These are phyloP conservation scores for Telmatochromis brachygnathus DNA, from an alignment of 2,113 vertebrate species.

Conservation along the genomic window DNA sequence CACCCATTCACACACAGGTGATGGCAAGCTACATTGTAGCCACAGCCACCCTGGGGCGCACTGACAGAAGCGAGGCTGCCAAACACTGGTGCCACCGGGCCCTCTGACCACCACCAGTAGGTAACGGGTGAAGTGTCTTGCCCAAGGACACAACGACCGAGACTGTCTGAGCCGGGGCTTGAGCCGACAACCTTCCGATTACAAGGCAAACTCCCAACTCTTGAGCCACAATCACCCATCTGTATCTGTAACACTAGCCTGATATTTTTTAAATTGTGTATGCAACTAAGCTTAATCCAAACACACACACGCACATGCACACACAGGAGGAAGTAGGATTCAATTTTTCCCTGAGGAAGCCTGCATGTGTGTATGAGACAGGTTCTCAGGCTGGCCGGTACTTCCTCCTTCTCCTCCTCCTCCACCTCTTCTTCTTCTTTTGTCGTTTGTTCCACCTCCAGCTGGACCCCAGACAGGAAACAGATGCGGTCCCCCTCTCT, in stretches of 20 bases:
- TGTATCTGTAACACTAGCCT: not conserved
- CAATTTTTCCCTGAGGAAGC: conserved; percentile 46
- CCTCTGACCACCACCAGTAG: not conserved
- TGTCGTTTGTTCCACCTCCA: conserved; percentile 65
- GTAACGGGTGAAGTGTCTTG: fast-evolving
- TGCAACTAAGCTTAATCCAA: not conserved
- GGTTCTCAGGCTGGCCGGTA: conserved; percentile 49
- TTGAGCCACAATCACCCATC: fast-evolving
- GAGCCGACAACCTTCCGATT: not conserved
- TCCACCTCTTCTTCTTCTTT: conserved; percentile 38
- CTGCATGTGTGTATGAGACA: conserved; percentile 15
- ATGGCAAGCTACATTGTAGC: not conserved
- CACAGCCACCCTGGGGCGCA: not conserved
- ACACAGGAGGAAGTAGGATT: conserved; percentile 30
- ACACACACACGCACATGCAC: not conserved
- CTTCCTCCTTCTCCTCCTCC: conserved; percentile 44
- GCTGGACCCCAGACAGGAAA: conserved; percentile 66
- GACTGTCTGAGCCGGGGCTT: fast-evolving
- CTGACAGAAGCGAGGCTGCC: not conserved
- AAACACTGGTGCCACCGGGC: fast-evolving
- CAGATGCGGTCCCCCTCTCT: conserved; percentile 52
- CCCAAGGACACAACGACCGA: not conserved
- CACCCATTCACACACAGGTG: not conserved
- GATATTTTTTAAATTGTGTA: not conserved
- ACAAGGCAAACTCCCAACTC: fast-evolving